Evolutionary conservation across 1,140 invertebrate genomes (phyloP).

Genomic region (Ectropis grisescens): DNA sequence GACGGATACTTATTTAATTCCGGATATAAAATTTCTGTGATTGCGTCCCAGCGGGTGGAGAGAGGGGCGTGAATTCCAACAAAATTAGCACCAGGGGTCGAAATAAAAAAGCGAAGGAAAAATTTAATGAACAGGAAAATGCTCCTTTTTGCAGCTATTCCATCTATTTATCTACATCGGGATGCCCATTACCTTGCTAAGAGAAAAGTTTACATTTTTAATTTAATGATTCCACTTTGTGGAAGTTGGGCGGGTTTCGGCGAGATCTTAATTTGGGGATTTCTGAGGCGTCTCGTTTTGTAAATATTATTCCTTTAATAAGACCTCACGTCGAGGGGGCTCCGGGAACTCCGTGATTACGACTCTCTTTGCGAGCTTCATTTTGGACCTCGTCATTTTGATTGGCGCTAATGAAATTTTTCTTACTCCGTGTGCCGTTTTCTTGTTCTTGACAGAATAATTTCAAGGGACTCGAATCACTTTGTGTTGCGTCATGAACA

Average conservation of each 20-base stretch:
- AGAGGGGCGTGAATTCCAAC: constrained; percentile 71
- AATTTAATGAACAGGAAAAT: constrained; percentile 74
- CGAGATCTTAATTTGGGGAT: constrained; percentile 69
- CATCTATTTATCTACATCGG: constrained; percentile 71
- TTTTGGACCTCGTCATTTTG: constrained; percentile 69
- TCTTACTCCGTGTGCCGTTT: constrained; percentile 53
- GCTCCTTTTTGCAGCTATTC: constrained; percentile 71
- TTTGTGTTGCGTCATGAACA: constrained; percentile 45
- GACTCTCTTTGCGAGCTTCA: constrained; percentile 63
- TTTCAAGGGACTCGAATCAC: constrained; percentile 42
- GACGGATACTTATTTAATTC: constrained; percentile 71
- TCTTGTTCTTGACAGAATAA: constrained; percentile 65
- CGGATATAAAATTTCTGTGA: constrained; percentile 72
- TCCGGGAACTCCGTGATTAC: constrained; percentile 65
- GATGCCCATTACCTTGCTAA: constrained; percentile 72
- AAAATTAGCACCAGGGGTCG: constrained; percentile 72
- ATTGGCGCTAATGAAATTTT: constrained; percentile 71
- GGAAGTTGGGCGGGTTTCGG: constrained; percentile 68
- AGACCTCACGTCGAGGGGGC: constrained; percentile 66
- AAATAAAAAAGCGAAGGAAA: constrained; percentile 70
- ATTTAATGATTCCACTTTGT: constrained; percentile 72
- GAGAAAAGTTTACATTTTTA: constrained; percentile 73
- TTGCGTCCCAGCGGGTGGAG: constrained; percentile 65
- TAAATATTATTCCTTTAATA: constrained; percentile 71
- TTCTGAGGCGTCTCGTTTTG: constrained; percentile 69